Conservation (phyloP, 2,113 vertebrate species). For the Isurus oxyrinchus region DNA sequence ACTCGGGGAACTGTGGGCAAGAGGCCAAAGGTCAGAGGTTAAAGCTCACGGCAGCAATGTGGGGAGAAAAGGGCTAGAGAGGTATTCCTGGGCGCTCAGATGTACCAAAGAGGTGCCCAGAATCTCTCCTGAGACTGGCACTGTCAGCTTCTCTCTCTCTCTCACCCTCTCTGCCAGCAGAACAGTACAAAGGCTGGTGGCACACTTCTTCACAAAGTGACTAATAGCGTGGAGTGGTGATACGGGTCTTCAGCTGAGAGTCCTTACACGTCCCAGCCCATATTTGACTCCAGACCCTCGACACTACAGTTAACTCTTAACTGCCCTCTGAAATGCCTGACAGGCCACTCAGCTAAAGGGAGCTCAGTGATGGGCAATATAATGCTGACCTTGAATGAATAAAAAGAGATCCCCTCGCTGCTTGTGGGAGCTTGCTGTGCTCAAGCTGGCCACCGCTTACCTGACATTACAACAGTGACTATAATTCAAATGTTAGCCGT, state of each 20-base stretch:
- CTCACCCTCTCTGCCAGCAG: background rate
- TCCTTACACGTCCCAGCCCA: background rate
- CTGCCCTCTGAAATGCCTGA: background rate
- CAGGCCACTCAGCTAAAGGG: background rate
- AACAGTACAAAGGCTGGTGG: background rate
- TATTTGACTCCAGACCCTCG: background rate
- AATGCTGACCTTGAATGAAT: too few species aligned
- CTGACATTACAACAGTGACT: background rate
- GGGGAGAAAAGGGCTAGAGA: background rate
- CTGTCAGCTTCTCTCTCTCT: background rate
- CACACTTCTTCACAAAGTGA: background rate
- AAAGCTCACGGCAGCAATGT: background rate
- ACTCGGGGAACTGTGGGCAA: constrained; percentile 58
- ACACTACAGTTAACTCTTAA: background rate
- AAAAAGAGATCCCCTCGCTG: background rate
- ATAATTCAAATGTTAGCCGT: background rate
- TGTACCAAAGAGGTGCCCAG: background rate
- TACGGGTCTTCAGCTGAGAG: background rate
- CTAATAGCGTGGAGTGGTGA: background rate
- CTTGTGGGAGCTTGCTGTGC: background rate
- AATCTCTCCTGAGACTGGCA: background rate
- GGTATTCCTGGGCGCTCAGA: background rate
- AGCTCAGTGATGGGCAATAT: background rate
- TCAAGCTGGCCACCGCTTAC: background rate
- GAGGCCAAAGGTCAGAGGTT: background rate